Evolutionary conservation across 2,797 vertebrate genomes (phyloP).

Genomic region (Cephalopachus bancanus): DNA sequence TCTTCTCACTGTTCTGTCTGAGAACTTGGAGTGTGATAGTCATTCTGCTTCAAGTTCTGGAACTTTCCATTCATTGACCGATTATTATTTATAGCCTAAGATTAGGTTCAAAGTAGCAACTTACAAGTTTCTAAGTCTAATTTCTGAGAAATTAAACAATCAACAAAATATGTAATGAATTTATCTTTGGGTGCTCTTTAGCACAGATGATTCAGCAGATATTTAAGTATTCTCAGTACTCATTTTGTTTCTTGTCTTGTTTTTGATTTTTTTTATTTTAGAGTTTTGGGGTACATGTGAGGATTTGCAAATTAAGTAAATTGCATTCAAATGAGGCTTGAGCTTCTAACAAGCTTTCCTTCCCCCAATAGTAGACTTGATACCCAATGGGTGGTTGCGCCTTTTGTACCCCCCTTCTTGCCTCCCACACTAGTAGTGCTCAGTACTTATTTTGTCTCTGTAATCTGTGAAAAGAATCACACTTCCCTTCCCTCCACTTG

Average conservation of each 20-base stretch:
- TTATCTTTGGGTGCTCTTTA: not conserved
- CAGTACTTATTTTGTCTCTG: not conserved
- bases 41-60: not conserved
- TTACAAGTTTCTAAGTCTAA: conserved; percentile 19
- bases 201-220: not conserved
- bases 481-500: not conserved
- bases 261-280: too few relatives aligned
- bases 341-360: too few relatives aligned
- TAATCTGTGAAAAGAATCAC: not conserved
- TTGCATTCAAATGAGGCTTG: too few relatives aligned
- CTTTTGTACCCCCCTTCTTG: too few relatives aligned
- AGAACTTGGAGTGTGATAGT: not conserved
- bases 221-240: not conserved
- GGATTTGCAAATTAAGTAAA: too few relatives aligned
- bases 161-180: not conserved
- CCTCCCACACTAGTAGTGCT: too few relatives aligned
- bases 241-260: not conserved
- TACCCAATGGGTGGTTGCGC: too few relatives aligned
- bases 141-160: conserved; percentile 55
- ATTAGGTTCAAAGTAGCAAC: not conserved
- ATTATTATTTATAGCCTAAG: not conserved
- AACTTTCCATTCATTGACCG: not conserved
- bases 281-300: too few relatives aligned
- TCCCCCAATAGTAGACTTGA: too few relatives aligned
- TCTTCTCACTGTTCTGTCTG: too few relatives aligned